These are phyloP conservation scores for Pollenia amentaria DNA, from an alignment of 2,888 invertebrate species.

Conservation along the genomic window DNA sequence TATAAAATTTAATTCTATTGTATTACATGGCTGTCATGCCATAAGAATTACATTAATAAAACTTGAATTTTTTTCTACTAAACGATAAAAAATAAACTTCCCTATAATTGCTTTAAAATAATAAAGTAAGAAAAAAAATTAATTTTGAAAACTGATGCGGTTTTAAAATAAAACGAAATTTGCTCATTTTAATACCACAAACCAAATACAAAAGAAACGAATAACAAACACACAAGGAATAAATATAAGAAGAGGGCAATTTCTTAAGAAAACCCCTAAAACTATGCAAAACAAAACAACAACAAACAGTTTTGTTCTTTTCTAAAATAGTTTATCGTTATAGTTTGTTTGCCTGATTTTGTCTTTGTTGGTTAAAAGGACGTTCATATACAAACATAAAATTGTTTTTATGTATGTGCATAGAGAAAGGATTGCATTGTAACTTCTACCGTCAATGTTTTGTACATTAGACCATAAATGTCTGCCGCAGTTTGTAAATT, in stretches of 20 bases:
- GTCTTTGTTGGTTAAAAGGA: constrained; percentile 28
- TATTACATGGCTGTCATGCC: constrained; percentile 16
- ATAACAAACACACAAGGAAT: constrained; percentile 3
- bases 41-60: constrained; percentile 42
- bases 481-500: constrained; percentile 69
- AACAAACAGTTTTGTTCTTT: constrained; percentile 53
- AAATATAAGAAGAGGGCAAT: constrained; percentile 37
- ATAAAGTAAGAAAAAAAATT: background rate
- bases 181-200: constrained; percentile 67
- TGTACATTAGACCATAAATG: constrained; percentile 73
- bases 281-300: constrained; percentile 54
- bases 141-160: constrained; percentile 51
- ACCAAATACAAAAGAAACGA: constrained; percentile 25
- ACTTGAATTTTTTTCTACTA: constrained; percentile 8
- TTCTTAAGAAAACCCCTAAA: constrained; percentile 67
- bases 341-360: constrained; percentile 66
- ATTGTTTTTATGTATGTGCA: background rate
- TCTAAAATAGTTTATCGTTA: constrained; percentile 78
- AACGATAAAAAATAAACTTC: constrained; percentile 51
- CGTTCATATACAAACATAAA: background rate
- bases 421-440: constrained; percentile 31
- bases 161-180: constrained; percentile 65
- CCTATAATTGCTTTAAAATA: constrained; percentile 59
- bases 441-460: constrained; percentile 40
- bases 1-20: background rate